Base-by-base conservation (phyloP, 2,888 invertebrate species). In the Nomada hirtipes region DNA sequence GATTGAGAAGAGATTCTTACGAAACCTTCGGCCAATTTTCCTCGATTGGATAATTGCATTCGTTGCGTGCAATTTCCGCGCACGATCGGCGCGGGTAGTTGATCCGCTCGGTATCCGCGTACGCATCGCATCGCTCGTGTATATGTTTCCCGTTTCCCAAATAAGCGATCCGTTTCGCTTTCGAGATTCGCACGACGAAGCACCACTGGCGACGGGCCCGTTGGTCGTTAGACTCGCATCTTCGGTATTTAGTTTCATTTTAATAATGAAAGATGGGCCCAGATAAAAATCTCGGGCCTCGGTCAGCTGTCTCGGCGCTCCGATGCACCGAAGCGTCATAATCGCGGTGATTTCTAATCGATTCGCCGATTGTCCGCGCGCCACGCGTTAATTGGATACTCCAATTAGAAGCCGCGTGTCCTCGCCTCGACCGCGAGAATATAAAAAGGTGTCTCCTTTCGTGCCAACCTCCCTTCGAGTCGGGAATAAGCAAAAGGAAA, bases 331-430 rank as follows among this genome's bases (percentile, higher is more conserved):
- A 78, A 86, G 90, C 90, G 89, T 88, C 92, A 89, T 90, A 91
- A 91, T 92, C 91, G 89, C 89, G 90, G 89, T 90, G 91, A 93
- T 92, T 92, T 89, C 89, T 91, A 92, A 93, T 92, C 91, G 92
- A 92, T 90, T 90, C 89, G 90, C 89, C 89, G 90, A 92, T 92
- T 92, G 91, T 90, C 89, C 71, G 72, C 83, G 65, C 90, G 90
- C 81, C 86, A 83, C 88, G 86, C 90, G 90, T 91, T 92, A 92
- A 93, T 92, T 92, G 91, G 90, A 82, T 84, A 76, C 83, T 67
- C 88, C 89, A 91, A 91, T 90, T 91, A 90, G 89, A 75, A 57
- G 0, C 18, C 2, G n/a, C 26, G 47, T 20, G 2, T 60, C 20
- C 20, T 59, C 65, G 50, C 86, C 84, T 55, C 79, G 59, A 20